These are phyloP conservation scores for Gymnogyps californianus DNA, from an alignment of 2,113 vertebrate genomes.

Conservation along the genomic window DNA sequence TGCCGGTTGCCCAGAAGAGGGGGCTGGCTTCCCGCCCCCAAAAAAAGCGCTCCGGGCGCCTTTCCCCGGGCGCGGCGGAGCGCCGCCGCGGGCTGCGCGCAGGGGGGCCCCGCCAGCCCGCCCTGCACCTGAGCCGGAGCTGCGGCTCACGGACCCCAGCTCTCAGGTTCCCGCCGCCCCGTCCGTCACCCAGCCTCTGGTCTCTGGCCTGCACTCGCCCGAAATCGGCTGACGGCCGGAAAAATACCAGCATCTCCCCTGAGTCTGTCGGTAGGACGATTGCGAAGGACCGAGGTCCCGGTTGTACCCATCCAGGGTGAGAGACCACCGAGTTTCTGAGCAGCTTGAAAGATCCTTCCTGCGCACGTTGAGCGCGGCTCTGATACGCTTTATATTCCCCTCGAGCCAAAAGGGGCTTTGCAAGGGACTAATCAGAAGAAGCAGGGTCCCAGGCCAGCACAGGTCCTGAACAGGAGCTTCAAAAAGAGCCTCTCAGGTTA, in stretches of 20 bases:
- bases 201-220: not conserved
- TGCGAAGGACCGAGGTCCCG: not conserved
- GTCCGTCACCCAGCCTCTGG: no score
- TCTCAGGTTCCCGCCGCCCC: not conserved
- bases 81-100: no score
- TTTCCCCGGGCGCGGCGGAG: not conserved
- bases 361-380: fast-evolving
- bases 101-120: not conserved
- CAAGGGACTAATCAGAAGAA: not conserved
- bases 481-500: not conserved
- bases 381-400: no score
- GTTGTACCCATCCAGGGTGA: no score
- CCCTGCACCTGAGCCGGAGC: no score
- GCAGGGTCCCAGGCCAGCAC: not conserved
- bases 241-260: no score
- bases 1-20: conserved; percentile 1
- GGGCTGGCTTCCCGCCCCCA: not conserved
- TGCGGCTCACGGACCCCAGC: no score
- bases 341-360: no score
- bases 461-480: not conserved
- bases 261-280: not conserved
- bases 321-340: no score
- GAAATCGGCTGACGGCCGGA: not conserved
- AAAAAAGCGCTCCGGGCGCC: fast-evolving
- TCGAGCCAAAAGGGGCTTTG: not conserved